phyloP scores from a whole-genome alignment of 2,113 vertebrate genomes.

The Dasyprocta punctata region DNA sequence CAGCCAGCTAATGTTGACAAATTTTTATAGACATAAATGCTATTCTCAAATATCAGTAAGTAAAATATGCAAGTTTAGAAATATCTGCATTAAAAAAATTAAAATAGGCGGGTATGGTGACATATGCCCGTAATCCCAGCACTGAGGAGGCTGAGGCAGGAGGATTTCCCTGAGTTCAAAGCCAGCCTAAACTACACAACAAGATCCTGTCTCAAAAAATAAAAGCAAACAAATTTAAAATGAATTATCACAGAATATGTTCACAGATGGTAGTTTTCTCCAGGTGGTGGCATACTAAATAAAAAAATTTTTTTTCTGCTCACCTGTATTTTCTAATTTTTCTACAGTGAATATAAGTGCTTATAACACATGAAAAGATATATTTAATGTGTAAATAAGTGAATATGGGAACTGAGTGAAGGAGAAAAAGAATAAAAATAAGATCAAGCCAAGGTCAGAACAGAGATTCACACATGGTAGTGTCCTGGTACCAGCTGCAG shows the following conservation, averaged over 20 bases:
- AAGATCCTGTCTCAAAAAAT: background rate
- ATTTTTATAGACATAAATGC: background rate
- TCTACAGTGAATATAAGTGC: background rate
- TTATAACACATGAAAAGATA: background rate
- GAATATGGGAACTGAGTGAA: background rate
- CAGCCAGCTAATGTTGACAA: background rate
- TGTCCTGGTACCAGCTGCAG: background rate
- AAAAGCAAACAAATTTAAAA: background rate
- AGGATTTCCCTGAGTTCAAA: background rate
- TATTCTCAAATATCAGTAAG: background rate
- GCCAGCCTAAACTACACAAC: background rate
- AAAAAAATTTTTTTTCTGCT: background rate
- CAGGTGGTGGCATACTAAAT: background rate
- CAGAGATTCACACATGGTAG: background rate
- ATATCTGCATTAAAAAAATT: background rate
- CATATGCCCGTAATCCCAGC: no score
- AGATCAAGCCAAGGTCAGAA: background rate
- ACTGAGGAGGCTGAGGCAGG: no score
- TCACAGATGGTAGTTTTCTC: background rate
- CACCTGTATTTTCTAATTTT: background rate
- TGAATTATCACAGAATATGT: background rate
- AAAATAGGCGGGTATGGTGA: no score
- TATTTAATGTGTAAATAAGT: background rate
- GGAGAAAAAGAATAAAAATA: background rate
- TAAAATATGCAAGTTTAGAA: constrained; percentile 24